phyloP scores from a whole-genome alignment of 2,113 vertebrate species.

The Apus apus region DNA sequence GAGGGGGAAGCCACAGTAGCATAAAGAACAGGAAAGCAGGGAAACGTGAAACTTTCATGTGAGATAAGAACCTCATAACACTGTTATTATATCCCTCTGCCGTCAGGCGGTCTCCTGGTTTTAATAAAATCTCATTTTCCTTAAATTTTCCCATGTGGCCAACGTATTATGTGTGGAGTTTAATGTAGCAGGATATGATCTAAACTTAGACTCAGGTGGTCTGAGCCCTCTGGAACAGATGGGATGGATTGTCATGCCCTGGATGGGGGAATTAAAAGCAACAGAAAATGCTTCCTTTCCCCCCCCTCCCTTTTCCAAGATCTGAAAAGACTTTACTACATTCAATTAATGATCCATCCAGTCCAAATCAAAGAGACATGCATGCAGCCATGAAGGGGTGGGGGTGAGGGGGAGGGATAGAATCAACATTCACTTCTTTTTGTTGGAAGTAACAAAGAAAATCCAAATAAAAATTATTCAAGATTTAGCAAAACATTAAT shows the following conservation, averaged over 20 bases:
- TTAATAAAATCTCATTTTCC: conserved; percentile 81
- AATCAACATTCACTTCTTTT: background rate
- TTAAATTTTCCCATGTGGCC: conserved; percentile 78
- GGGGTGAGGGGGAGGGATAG: background rate
- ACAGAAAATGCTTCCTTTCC: background rate
- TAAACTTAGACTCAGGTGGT: conserved; percentile 77
- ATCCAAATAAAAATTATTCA: background rate
- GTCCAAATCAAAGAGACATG: conserved; percentile 15
- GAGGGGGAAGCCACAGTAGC: background rate
- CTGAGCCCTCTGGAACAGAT: conserved; percentile 25
- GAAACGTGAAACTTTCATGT: conserved; percentile 68
- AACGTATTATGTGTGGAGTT: conserved; percentile 64
- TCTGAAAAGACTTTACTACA: conserved; percentile 11
- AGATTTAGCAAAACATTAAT: background rate
- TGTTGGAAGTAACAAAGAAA: background rate
- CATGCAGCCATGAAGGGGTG: background rate
- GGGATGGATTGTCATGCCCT: conserved; percentile 3
- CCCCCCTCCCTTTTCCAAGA: background rate
- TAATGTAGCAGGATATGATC: conserved; percentile 76
- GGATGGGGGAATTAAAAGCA: background rate
- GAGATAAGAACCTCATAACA: conserved; percentile 70
- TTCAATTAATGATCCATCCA: conserved; percentile 16
- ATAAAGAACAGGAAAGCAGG: conserved; percentile 41
- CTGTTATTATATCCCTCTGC: conserved; percentile 68
- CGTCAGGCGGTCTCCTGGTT: conserved; percentile 71